These are phyloP conservation scores for Zootermopsis nevadensis DNA, from an alignment of 2,888 invertebrate species.

Conservation along the genomic window DNA sequence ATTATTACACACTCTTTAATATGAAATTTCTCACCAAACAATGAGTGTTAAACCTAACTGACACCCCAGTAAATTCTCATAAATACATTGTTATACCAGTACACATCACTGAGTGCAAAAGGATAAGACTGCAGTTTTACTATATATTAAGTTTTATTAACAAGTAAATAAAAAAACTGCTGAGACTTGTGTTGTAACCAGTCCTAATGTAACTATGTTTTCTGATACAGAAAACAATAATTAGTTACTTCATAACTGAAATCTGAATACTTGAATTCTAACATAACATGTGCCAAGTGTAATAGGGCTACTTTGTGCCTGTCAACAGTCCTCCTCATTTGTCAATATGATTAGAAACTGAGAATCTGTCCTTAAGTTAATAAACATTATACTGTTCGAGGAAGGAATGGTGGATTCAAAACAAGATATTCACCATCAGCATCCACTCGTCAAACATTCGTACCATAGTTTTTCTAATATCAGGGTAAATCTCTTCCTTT, in stretches of 20 bases:
- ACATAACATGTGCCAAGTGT: conserved; percentile 36
- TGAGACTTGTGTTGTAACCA: conserved; percentile 35
- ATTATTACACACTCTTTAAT: not conserved
- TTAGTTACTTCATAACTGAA: conserved; percentile 50
- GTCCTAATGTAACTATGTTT: conserved; percentile 46
- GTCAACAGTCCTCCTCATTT: not conserved
- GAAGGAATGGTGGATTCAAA: not conserved
- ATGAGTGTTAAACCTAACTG: not conserved
- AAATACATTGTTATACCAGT: conserved; percentile 20
- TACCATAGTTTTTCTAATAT: not conserved
- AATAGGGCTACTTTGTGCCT: conserved; percentile 23
- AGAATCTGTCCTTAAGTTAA: conserved; percentile 4
- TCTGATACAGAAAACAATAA: conserved; percentile 56
- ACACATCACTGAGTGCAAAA: conserved; percentile 34
- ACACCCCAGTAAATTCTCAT: conserved; percentile 27
- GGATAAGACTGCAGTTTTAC: conserved; percentile 40
- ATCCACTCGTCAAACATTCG: not conserved
- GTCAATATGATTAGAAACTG: not conserved
- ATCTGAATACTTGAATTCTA: conserved; percentile 37
- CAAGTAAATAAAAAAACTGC: conserved; percentile 38
- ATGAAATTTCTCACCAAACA: not conserved
- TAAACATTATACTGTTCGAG: conserved; percentile 4
- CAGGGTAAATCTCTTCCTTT: not conserved
- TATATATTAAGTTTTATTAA: conserved; percentile 40
- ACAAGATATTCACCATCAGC: not conserved